Base-by-base conservation (phyloP, 2,797 vertebrate genomes). In the Mallotus villosus region DNA sequence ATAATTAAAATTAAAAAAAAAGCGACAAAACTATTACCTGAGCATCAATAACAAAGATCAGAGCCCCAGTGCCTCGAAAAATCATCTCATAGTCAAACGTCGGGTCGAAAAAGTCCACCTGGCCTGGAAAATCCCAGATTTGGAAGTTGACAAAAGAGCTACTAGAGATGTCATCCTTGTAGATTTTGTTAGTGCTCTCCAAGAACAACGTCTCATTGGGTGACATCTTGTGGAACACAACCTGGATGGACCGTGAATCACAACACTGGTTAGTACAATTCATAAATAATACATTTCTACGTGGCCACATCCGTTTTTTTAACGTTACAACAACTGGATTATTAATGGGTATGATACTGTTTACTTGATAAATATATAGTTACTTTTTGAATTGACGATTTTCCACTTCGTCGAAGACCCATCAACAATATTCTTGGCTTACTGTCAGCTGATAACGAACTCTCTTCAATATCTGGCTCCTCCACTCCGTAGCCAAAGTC, bases 1-100 rank as follows among this genome's bases (percentile, higher is more conserved):
- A n/a, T n/a, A n/a, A n/a, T n/a, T n/a, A n/a, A n/a, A n/a, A n/a
- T n/a, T n/a, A n/a, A n/a, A n/a, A n/a, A n/a, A n/a, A n/a, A n/a
- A 51, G 51, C n/a, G 51, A 55, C 17, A 29, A 27, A 25, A 17
- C 65, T 37, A 61, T 90, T 90, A 99, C 98, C 97, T 99, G 98
- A 78, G 98, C 97, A 67, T 99, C 98, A 49, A 99, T 99, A 85
- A 99, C 97, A 87, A 99, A 99, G 91, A 99, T 99, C 87, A 99
- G 92, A 16, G 98, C 98, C 66, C 98, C 98, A 0, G 98, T 99
- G 86, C 97, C 98, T 89, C 97, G 95, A 93, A 99, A 99, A 88
- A 99, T 99, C 97, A 99, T 99, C 91, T 99, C 97, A 1, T 99
- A 99, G 91, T 99, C 98, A 81, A 99, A 99, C 0, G 97, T 98